Percentiles rank a stretch among this genome's conserved stretches.
Evolutionary conservation across 2,113 vertebrate genomes (phyloP).

Genomic region (Grammatotria lemairii): DNA sequence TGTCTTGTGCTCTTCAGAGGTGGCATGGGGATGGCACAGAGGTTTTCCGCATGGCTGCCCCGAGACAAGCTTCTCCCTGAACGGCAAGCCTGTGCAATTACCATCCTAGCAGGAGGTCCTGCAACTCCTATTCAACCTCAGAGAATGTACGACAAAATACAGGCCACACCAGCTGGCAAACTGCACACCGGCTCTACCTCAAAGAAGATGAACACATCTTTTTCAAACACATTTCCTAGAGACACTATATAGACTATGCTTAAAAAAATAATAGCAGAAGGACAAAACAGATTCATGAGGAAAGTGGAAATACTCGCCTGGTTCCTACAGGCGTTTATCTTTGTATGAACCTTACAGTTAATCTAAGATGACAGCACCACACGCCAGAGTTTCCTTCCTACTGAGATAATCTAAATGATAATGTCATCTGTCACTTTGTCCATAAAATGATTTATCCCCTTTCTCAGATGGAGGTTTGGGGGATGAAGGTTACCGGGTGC

Average conservation of each 20-base stretch:
- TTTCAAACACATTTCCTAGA: conserved; percentile 49
- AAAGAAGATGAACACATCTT: conserved; percentile 66
- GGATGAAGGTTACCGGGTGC: conserved; percentile 62
- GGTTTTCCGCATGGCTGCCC: conserved; percentile 94
- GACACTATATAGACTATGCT: conserved; percentile 23
- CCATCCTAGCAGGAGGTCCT: conserved; percentile 88
- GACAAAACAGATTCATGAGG: conserved; percentile 32
- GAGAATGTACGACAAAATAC: conserved; percentile 93
- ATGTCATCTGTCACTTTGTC: conserved; percentile 93
- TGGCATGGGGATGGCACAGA: conserved; percentile 97
- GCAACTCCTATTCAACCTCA: conserved; percentile 84
- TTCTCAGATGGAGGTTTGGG: conserved; percentile 29
- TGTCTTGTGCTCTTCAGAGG: conserved; percentile 85
- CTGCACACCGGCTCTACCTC: conserved; percentile 85
- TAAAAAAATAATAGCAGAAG: conserved; percentile 15
- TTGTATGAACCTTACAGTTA: conserved; percentile 36
- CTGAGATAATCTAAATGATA: conserved; percentile 98
- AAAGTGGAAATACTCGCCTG: conserved; percentile 12
- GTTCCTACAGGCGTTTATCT: conserved; percentile 35
- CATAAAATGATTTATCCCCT: conserved; percentile 85
- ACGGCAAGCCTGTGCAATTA: conserved; percentile 94
- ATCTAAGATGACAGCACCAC: conserved; percentile 65
- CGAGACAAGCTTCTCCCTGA: conserved; percentile 89
- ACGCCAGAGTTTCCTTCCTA: conserved; percentile 80
- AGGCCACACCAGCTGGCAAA: conserved; percentile 96